These are phyloP conservation scores for Euspilapteryx auroguttella DNA, from an alignment of 2,888 invertebrate species.

Conservation along the genomic window DNA sequence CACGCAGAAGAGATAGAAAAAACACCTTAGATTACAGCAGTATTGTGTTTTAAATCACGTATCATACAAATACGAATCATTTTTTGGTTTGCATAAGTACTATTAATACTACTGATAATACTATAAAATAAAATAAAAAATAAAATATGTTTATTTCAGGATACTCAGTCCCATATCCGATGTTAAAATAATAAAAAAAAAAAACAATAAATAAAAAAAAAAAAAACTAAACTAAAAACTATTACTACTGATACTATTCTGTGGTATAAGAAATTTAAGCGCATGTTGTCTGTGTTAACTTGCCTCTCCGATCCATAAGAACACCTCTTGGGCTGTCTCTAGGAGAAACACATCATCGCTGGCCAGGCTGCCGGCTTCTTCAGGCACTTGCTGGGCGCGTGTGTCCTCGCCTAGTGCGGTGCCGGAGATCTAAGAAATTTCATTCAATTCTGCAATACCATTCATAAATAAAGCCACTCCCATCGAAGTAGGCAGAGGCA, in stretches of 20 bases:
- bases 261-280: too few species aligned
- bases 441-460: not conserved
- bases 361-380: conserved; percentile 50
- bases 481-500: not conserved
- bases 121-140: too few species aligned
- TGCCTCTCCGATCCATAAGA: conserved; percentile 64
- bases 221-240: too few species aligned
- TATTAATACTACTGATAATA: not conserved
- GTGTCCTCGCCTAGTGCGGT: conserved; percentile 41
- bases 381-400: conserved; percentile 56
- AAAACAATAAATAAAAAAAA: too few species aligned
- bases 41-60: not conserved
- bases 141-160: too few species aligned
- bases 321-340: conserved; percentile 50
- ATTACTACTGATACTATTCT: too few species aligned
- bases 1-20: too few species aligned
- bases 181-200: too few species aligned
- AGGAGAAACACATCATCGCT: conserved; percentile 65
- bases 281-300: too few species aligned
- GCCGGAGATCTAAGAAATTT: conserved; percentile 11
- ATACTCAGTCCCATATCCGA: too few species aligned
- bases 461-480: not conserved
- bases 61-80: not conserved
- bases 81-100: not conserved
- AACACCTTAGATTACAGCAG: too few species aligned